phyloP scores from a whole-genome alignment of 2,797 vertebrate species.

The Bradypodion ventrale region DNA sequence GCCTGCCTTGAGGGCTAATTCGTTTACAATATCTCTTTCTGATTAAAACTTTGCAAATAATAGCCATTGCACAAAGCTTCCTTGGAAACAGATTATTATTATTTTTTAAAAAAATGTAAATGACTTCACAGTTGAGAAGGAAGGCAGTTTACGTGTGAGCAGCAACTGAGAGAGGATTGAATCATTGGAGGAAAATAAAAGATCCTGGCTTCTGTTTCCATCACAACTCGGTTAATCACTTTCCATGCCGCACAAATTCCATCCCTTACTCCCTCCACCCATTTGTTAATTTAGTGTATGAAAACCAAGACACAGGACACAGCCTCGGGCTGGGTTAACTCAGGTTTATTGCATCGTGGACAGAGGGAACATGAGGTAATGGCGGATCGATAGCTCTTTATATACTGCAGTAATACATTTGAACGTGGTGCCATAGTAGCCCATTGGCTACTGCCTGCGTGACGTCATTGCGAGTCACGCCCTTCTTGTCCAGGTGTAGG shows the following conservation, averaged over 20 bases:
- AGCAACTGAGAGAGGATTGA: constrained; percentile 44
- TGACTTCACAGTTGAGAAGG: constrained; percentile 51
- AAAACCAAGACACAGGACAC: no score
- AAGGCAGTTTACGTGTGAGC: constrained; percentile 31
- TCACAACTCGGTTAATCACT: constrained; percentile 28
- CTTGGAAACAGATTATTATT: constrained; percentile 65
- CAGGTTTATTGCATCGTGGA: no score
- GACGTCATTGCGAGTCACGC: no score
- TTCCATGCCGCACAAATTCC: not conserved
- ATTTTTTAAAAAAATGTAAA: constrained; percentile 63
- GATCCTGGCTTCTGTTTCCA: constrained; percentile 42
- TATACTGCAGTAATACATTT: no score
- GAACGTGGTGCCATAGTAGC: no score
- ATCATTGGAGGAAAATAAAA: constrained; percentile 57
- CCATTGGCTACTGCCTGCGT: no score
- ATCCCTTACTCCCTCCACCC: not conserved
- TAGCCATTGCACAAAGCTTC: constrained; percentile 67
- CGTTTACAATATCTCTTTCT: constrained; percentile 49
- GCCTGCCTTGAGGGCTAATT: constrained; percentile 42
- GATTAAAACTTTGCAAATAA: constrained; percentile 67
- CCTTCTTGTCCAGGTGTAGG: no score
- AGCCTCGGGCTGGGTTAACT: no score
- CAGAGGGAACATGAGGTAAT: no score
- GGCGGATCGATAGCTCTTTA: no score
- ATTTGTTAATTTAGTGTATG: no score